Evolutionary conservation across 2,888 invertebrate genomes (phyloP), one percentile per base, ranked within the genome.

Genomic region (Campoplex nolae): DNA sequence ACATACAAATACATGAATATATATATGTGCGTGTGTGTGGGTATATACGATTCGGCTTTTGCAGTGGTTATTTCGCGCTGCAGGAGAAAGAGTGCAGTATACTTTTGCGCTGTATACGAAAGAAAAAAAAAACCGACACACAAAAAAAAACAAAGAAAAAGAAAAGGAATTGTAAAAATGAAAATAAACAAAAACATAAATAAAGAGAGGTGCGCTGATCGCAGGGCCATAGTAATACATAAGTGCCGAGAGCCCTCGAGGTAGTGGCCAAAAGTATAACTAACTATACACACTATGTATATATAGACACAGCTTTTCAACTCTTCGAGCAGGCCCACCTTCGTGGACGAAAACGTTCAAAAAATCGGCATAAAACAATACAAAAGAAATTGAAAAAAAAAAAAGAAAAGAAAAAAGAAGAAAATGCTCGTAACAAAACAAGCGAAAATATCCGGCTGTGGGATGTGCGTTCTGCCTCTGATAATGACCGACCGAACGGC

Each of bases 201-300:
- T 62, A 62, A 62, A 62, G 62, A 70, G 73, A 73, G 83, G 54
- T 80, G 85, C 83, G 86, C 73, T 62, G 79, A 86, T 77, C 80
- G 80, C 67, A 11, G 67, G 67, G 70, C 74, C 78, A 65, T 75
- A 79, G 71, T 76, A 79, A 86, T 86, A 79, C 58, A 32, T 62
- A 79, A 86, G 76, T 83, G 79, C 83, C 83, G 75, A 78, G 75
- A 68, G 68, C 54, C 86, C 83, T 84, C 80, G 80, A 86, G 86
- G 83, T 76, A 86, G 65, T 67, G 65, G 85, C 82, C 68, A 83
- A 23, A 28, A 42, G 32, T 62, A 42, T 83, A 83, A 74, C 77
- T 73, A 73, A 80, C 65, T 71, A 67, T 77, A 77, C 74, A 71
- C 42, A 65, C 18, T 28, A 71, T 2, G 6, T 35, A 56, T 38